Conservation (phyloP, 2,113 vertebrate genomes). For the Craseonycteris thonglongyai region DNA sequence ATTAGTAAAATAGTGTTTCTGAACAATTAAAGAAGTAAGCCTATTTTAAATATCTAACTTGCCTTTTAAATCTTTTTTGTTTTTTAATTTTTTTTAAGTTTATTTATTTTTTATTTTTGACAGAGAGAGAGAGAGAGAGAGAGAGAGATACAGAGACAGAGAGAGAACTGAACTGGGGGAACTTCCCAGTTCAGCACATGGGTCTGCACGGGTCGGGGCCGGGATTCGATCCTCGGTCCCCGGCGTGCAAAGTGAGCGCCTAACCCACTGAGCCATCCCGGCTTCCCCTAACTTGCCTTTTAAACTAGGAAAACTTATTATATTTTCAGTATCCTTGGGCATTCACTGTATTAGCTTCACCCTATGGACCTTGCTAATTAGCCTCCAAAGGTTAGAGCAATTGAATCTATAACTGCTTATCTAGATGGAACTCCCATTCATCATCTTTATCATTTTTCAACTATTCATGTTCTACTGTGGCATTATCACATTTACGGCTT, state of each 20-base stretch:
- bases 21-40: neutral
- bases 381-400: neutral
- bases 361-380: conserved; percentile 47
- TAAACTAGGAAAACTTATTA: conserved; percentile 15
- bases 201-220: too few species aligned
- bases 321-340: neutral
- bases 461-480: neutral
- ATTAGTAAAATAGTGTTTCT: conserved; percentile 25
- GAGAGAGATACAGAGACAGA: too few species aligned
- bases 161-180: too few species aligned
- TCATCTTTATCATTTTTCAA: neutral
- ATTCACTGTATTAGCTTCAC: neutral
- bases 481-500: neutral
- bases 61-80: conserved; percentile 42
- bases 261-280: too few species aligned
- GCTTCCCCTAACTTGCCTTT: conserved; percentile 36
- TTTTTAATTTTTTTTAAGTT: too few species aligned
- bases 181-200: too few species aligned
- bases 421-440: neutral
- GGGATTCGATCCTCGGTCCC: too few species aligned
- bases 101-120: too few species aligned
- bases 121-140: too few species aligned
- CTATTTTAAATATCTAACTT: conserved; percentile 29
- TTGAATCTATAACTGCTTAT: conserved; percentile 5
- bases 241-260: too few species aligned